Evolutionary conservation across 1,140 invertebrate genomes (phyloP), one percentile per base, ranked within the genome.

Genomic region (Drosophila pseudoobscura): DNA sequence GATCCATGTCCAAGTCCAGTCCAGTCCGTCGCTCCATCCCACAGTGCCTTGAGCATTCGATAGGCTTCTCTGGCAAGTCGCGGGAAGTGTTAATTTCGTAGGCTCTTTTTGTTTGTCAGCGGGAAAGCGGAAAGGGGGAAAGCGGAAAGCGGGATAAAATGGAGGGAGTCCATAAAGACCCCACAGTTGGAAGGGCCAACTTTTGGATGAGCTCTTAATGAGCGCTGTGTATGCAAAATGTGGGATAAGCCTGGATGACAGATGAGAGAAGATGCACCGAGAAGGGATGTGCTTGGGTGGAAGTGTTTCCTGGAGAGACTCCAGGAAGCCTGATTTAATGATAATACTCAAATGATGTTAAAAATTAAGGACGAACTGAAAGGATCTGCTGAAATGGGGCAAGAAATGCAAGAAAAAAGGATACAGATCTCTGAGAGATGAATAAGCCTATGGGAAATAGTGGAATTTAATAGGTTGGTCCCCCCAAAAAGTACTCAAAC

Each of bases 81-180:
- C 72, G 78, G 78, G 78, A 87, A 87, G 83, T 87, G 83, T 87
- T 88, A 87, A 87, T 87, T 87, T 87, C 56, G 75, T 75, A 78
- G 82, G 78, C 78, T 61, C 73, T 74, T 66, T 82, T 82, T 85
- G 82, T 87, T 82, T 85, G 82, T 65, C 83, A 71, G 60, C 84
- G 64, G 47, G 58, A 57, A 31, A 31, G 29, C 29, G 24, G 24
- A 26, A 26, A 20, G 20, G 52, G 52, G 31, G 35, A 24, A 31
- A 39, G 26, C 31, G 31, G 51, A 24, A 31, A 26, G 8, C 31
- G 31, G 9, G 31, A 39, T 49, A 24, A 29, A 41, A 47, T 44
- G 41, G 39, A 20, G 15, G 50, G 26, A 64, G 35, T 59, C 56
- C 49, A 56, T 61, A 55, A 44, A 60, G 57, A 54, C 51, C 63